Evolutionary conservation across 2,797 vertebrate species (phyloP).

Genomic region (Diceros bicornis): DNA sequence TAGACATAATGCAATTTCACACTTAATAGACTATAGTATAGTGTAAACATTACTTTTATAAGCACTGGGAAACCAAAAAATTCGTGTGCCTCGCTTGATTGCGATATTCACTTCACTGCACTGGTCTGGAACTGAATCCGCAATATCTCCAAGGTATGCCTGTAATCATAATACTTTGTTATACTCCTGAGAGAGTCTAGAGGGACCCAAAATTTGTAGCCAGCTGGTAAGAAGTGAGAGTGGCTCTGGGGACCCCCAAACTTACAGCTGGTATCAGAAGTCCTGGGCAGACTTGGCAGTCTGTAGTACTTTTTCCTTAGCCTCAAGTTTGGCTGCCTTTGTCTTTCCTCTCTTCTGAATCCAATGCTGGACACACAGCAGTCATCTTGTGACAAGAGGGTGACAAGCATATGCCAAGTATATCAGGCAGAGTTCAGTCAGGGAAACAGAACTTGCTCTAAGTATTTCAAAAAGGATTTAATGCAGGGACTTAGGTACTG

Average conservation of each 20-base stretch:
- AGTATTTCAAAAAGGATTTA: background rate
- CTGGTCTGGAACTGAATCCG: too few relatives aligned
- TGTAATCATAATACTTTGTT: background rate
- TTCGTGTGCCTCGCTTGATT: too few relatives aligned
- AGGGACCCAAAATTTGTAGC: background rate
- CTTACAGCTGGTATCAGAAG: background rate
- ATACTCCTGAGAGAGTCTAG: background rate
- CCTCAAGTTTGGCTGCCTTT: background rate
- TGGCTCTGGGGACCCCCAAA: background rate
- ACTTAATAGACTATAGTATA: too few relatives aligned
- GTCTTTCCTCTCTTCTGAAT: background rate
- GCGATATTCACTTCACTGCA: too few relatives aligned
- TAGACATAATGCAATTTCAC: too few relatives aligned
- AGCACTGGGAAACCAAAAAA: too few relatives aligned
- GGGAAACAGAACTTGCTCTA: background rate
- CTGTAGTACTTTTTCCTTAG: background rate
- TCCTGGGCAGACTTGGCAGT: background rate
- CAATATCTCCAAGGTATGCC: too few relatives aligned
- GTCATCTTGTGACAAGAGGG: background rate
- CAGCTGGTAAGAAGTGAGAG: background rate
- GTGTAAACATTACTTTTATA: too few relatives aligned
- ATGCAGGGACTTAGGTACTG: background rate
- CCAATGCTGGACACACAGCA: background rate
- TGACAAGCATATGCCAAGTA: background rate
- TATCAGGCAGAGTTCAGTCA: background rate